Percentiles rank a stretch among this genome's conserved stretches.
phyloP scores from a whole-genome alignment of 1,140 invertebrate species.

The Drosophila carrolli region DNA sequence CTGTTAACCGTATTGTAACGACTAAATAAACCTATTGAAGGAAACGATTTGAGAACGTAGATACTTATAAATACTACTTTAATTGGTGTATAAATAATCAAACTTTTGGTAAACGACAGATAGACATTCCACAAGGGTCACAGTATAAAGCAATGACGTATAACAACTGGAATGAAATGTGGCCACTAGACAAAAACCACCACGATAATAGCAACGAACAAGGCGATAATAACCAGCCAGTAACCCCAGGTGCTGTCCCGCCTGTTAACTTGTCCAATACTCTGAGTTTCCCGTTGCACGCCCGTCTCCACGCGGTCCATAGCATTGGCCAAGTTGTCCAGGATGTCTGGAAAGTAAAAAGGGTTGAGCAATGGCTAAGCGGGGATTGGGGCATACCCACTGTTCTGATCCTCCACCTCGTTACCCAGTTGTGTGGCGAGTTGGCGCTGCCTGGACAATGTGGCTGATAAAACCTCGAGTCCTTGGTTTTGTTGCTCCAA shows the following conservation, averaged over 20 bases:
- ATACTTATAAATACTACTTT: slow-evolving; percentile 36
- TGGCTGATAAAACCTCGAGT: slow-evolving; percentile 90
- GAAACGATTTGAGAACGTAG: slow-evolving; percentile 40
- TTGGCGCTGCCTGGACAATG: slow-evolving; percentile 91
- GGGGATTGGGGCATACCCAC: slow-evolving; percentile 90
- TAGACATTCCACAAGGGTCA: slow-evolving; percentile 13
- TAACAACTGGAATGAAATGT: slow-evolving; percentile 25
- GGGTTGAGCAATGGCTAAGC: slow-evolving; percentile 88
- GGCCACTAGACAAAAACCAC: slow-evolving; percentile 67
- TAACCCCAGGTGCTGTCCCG: slow-evolving; percentile 90
- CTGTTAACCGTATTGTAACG: slow-evolving; percentile 68
- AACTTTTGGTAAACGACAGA: slow-evolving; percentile 27
- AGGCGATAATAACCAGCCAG: slow-evolving; percentile 88
- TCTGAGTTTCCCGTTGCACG: slow-evolving; percentile 88
- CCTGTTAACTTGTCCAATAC: slow-evolving; percentile 87
- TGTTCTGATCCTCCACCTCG: slow-evolving; percentile 93
- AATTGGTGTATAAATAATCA: slow-evolving; percentile 37
- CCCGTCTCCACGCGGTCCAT: slow-evolving; percentile 89
- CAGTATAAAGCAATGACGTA: slow-evolving; percentile 14
- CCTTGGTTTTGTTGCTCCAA: slow-evolving; percentile 91
- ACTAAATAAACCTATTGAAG: slow-evolving; percentile 70
- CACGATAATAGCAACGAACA: slow-evolving; percentile 87
- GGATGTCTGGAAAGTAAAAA: slow-evolving; percentile 88
- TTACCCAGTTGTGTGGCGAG: slow-evolving; percentile 90
- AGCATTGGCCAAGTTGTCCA: slow-evolving; percentile 91